phyloP scores from a whole-genome alignment of 2,797 vertebrate genomes.

The Tamandua tetradactyla region DNA sequence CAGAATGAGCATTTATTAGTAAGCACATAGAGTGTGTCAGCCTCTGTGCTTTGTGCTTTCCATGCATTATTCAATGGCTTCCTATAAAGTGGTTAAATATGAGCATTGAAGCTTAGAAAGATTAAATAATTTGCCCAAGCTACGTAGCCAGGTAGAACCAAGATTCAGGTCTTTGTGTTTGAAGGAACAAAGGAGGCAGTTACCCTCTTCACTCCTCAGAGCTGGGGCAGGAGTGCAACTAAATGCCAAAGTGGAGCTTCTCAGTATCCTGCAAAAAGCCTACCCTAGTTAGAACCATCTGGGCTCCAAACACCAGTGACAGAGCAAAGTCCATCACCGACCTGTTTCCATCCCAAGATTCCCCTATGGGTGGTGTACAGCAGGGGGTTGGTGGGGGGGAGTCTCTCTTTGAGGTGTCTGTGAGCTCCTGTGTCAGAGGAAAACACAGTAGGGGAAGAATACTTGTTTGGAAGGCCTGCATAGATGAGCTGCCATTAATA shows the following conservation, averaged over 20 bases:
- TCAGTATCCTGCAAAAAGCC: background rate
- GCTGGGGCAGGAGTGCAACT: too few relatives aligned
- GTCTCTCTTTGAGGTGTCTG: background rate
- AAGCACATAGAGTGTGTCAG: too few relatives aligned
- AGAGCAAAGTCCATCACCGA: background rate
- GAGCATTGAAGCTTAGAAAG: background rate
- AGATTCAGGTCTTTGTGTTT: background rate
- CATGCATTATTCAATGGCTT: background rate
- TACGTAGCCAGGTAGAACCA: background rate
- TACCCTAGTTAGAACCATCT: background rate
- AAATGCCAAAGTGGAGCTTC: background rate
- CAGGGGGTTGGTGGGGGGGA: background rate
- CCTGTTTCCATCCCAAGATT: background rate
- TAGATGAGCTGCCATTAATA: constrained; percentile 62
- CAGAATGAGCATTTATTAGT: background rate
- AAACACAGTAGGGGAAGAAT: background rate
- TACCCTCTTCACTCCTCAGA: background rate
- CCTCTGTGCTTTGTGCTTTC: background rate
- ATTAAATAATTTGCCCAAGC: background rate
- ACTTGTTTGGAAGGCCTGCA: background rate
- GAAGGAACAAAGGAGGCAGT: background rate
- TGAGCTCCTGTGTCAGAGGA: constrained; percentile 7
- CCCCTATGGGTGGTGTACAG: background rate
- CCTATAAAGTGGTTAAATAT: background rate
- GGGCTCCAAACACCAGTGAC: background rate